Conservation (phyloP, 2,797 vertebrate species). For the Phalloptychus januarius region DNA sequence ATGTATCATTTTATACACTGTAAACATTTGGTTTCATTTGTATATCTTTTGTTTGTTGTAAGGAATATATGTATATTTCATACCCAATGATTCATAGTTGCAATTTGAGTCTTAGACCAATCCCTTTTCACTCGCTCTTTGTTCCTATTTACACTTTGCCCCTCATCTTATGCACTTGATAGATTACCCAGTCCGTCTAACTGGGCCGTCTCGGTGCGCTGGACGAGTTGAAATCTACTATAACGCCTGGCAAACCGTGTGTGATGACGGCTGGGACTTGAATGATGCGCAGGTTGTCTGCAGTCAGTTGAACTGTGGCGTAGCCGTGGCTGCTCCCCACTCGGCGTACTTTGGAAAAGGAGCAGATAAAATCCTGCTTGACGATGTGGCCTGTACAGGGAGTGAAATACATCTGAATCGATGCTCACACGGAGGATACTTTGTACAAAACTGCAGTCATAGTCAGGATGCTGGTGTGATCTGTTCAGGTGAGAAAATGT, state of each 20-base stretch:
- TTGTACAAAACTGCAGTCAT: neutral
- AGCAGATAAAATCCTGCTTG: neutral
- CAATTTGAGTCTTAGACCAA: neutral
- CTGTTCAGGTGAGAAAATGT: neutral
- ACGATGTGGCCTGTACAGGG: neutral
- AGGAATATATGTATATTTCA: neutral
- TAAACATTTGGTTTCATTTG: neutral
- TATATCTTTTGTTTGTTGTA: neutral
- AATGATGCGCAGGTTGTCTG: constrained; percentile 1
- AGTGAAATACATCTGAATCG: neutral
- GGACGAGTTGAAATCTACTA: constrained; percentile 4
- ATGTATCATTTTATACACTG: neutral
- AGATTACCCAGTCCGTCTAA: neutral
- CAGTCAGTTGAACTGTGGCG: neutral
- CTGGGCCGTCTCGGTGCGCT: neutral
- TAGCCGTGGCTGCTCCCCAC: neutral
- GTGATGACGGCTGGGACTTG: neutral
- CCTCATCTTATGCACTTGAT: no score
- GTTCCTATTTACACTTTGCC: neutral
- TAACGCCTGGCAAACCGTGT: neutral
- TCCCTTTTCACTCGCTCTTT: neutral
- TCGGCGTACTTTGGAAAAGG: neutral
- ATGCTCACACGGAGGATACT: neutral
- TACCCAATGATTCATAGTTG: neutral
- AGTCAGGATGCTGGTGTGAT: neutral